A percentile compares a stretch with the other conserved stretches of the same genome.
phyloP scores from a whole-genome alignment of 2,113 vertebrate genomes.

The Lycocorax pyrrhopterus region DNA sequence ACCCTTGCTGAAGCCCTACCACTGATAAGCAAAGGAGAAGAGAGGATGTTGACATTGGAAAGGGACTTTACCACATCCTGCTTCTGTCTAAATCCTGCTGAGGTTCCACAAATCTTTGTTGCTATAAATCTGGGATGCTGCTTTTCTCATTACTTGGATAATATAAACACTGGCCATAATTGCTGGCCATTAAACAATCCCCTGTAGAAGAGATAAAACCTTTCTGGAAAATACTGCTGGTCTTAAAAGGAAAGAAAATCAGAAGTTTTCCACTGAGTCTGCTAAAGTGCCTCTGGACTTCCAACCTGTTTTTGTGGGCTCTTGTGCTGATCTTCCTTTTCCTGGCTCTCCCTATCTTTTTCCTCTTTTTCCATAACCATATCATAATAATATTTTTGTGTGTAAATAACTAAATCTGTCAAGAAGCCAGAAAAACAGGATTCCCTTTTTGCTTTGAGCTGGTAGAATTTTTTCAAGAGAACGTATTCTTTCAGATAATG shows the following conservation, averaged over 20 bases:
- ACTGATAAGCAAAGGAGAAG: background rate
- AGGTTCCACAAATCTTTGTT: background rate
- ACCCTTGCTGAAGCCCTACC: accelerated
- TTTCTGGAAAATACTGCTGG: background rate
- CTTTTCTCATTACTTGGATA: background rate
- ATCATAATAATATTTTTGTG: background rate
- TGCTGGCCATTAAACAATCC: background rate
- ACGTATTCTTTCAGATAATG: background rate
- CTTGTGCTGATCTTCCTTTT: background rate
- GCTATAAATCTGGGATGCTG: background rate
- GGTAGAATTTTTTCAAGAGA: background rate
- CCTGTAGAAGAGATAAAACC: background rate
- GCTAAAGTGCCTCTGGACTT: background rate
- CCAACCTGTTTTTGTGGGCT: background rate
- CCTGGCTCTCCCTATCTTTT: background rate
- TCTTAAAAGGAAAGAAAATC: background rate
- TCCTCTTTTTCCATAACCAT: background rate
- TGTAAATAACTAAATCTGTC: background rate
- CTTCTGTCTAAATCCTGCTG: background rate
- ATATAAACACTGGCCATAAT: background rate
- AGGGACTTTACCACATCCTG: background rate
- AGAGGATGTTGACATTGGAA: background rate
- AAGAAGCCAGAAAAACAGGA: background rate
- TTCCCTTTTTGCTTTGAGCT: background rate
- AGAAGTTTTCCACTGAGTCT: background rate